Evolutionary conservation across 2,797 vertebrate species (phyloP).

Genomic region (Aldrovandia affinis): DNA sequence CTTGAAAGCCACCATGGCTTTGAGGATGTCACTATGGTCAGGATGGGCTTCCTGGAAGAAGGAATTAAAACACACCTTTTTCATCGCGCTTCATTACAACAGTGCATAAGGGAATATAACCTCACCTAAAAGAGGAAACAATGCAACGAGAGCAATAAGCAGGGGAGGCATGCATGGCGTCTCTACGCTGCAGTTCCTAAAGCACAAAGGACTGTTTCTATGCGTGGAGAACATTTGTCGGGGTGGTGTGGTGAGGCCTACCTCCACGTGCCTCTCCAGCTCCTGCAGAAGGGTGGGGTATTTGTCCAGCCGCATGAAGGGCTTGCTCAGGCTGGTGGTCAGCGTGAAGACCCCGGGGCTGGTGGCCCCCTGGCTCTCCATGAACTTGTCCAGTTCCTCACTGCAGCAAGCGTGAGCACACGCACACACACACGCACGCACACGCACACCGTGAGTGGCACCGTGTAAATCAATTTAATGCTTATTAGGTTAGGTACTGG

Average conservation of each 20-base stretch:
- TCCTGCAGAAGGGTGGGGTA: conserved; percentile 93
- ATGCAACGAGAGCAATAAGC: not conserved
- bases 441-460: not conserved
- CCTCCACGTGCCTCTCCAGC: conserved; percentile 96
- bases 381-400: conserved; percentile 93
- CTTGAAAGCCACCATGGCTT: conserved; percentile 86
- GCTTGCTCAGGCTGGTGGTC: conserved; percentile 95
- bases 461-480: not conserved
- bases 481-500: not conserved
- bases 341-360: conserved; percentile 88
- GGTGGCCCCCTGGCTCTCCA: conserved; percentile 92
- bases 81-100: not conserved
- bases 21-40: conserved; percentile 89
- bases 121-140: not conserved
- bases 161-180: fast-evolving
- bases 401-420: conserved; percentile 61
- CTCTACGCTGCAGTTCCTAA: not conserved
- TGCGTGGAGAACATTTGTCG: too few relatives aligned
- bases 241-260: conserved; percentile 45
- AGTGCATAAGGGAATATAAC: not conserved
- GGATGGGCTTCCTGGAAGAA: conserved; percentile 89
- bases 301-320: conserved; percentile 96
- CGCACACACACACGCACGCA: not conserved
- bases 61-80: not conserved
- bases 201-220: not conserved